Evolutionary conservation across 2,797 vertebrate genomes (phyloP).

Genomic region (Squalus acanthias): DNA sequence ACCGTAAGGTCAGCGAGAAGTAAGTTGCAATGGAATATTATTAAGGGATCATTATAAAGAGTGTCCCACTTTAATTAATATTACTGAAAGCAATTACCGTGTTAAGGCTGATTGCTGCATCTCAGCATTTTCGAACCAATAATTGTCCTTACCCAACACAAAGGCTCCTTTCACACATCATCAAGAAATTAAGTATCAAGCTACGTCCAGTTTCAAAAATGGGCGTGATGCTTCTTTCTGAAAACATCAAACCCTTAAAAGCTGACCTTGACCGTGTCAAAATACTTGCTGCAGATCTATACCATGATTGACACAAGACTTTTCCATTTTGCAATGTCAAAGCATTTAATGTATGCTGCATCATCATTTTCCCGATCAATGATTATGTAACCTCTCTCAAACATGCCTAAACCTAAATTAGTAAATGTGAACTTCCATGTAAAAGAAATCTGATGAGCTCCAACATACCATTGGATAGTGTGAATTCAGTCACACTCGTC

Average conservation of each 20-base stretch:
- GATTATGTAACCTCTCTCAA: not conserved
- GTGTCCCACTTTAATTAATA: not conserved
- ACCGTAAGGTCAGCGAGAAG: not conserved
- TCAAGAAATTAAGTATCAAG: not conserved
- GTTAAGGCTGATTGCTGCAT: not conserved
- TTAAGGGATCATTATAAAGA: not conserved
- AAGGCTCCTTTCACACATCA: not conserved
- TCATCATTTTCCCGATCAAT: not conserved
- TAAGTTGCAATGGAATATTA: constrained; percentile 11
- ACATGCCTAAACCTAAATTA: not conserved
- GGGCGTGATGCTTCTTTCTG: not conserved
- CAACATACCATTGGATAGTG: not conserved
- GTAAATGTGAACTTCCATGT: not conserved
- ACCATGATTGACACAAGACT: not conserved
- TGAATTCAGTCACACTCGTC: not conserved
- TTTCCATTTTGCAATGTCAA: not conserved
- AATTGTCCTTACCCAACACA: not conserved
- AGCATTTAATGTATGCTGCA: not conserved
- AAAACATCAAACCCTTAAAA: not conserved
- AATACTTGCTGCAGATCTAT: not conserved
- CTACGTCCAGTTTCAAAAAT: not conserved
- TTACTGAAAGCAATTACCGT: not conserved
- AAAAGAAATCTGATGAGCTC: not conserved
- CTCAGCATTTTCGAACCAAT: not conserved
- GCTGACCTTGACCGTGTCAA: not conserved